Percentiles rank a stretch among this genome's conserved stretches.
phyloP scores from a whole-genome alignment of 2,113 vertebrate species.

The Ramphastos sulfuratus region DNA sequence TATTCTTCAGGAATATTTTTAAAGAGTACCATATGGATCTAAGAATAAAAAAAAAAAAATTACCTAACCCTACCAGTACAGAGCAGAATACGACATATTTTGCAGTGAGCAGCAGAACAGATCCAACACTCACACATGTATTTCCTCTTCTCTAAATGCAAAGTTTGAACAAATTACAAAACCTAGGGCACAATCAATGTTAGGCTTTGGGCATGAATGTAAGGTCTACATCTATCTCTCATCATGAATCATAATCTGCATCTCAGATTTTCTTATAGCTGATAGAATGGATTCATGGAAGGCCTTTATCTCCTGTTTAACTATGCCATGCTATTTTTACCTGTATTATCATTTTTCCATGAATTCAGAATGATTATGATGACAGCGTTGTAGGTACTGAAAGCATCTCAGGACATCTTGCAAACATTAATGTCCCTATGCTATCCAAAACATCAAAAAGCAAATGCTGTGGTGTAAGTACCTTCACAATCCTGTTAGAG shows the following conservation, averaged over 20 bases:
- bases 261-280: neutral
- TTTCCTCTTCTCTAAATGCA: neutral
- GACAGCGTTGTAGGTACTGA: fast-evolving
- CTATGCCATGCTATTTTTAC: neutral
- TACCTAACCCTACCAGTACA: neutral
- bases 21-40: slow-evolving; percentile 35
- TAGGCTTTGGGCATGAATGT: neutral
- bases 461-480: neutral
- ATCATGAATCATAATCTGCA: no score
- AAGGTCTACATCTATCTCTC: neutral
- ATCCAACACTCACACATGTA: neutral
- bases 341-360: neutral
- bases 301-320: neutral
- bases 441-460: neutral
- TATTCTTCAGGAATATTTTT: slow-evolving; percentile 54
- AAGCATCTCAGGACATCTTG: neutral
- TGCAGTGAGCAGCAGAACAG: neutral
- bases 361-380: neutral
- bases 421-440: neutral
- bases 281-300: neutral
- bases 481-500: neutral
- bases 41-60: neutral
- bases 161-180: neutral
- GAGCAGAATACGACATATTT: neutral
- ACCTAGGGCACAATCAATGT: neutral